Evolutionary conservation across 2,888 invertebrate species (phyloP).

Genomic region (Acanthococcus lagerstroemiae): DNA sequence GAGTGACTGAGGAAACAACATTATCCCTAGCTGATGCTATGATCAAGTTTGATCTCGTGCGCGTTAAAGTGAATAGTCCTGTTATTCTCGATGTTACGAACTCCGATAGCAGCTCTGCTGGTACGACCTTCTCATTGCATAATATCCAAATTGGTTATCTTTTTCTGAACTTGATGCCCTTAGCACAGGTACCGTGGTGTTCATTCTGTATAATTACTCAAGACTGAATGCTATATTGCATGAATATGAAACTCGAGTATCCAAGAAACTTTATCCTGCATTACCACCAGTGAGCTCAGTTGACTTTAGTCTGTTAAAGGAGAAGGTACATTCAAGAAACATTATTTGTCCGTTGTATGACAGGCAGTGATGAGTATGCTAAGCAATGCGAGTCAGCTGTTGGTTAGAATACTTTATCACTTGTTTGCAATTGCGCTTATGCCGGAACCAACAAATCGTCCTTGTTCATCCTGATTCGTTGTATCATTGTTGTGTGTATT

Average conservation of each 20-base stretch:
- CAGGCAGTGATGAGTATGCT: too few relatives aligned
- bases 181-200: conserved; percentile 46
- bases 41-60: conserved; percentile 12
- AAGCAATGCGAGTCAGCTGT: too few relatives aligned
- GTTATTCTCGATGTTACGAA: neutral
- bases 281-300: conserved; percentile 50
- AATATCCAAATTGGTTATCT: neutral
- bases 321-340: conserved; percentile 51
- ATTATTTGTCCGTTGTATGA: too few relatives aligned
- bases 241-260: conserved; percentile 51
- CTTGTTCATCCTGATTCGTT: too few relatives aligned
- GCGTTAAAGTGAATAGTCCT: conserved; percentile 1
- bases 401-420: too few relatives aligned
- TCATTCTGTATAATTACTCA: conserved; percentile 68
- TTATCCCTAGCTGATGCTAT: conserved; percentile 4
- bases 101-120: neutral
- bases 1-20: neutral
- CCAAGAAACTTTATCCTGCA: conserved; percentile 49
- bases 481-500: conserved; percentile 17
- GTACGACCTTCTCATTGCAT: neutral
- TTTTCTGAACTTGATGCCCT: neutral
- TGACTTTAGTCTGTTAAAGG: conserved; percentile 53
- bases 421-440: too few relatives aligned
- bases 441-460: too few relatives aligned
- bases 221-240: conserved; percentile 56